Evolutionary conservation across 2,113 vertebrate genomes (phyloP).

Genomic region (Toxotes chatareus): DNA sequence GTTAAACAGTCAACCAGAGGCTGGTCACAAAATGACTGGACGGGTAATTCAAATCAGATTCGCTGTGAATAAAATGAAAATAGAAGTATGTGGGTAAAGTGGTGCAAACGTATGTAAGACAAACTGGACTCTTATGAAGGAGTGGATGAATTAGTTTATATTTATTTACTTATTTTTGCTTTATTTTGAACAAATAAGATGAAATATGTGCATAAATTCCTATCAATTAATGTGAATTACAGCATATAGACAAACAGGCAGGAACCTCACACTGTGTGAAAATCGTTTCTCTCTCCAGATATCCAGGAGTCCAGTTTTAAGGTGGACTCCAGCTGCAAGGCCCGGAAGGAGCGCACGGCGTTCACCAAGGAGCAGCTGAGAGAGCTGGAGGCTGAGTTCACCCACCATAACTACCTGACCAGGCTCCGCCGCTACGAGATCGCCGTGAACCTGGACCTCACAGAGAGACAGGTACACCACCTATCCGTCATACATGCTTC

Average conservation of each 20-base stretch:
- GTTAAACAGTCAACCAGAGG: constrained; percentile 43
- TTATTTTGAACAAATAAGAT: neutral
- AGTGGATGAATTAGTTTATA: too few species aligned
- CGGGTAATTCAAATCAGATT: constrained; percentile 50
- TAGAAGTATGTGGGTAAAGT: neutral
- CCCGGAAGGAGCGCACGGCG: constrained; percentile 94
- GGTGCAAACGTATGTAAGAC: too few species aligned
- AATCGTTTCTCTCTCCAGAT: constrained; percentile 77
- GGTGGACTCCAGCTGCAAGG: constrained; percentile 88
- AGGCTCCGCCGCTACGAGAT: constrained; percentile 97
- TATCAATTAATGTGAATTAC: neutral
- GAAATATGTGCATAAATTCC: too few species aligned
- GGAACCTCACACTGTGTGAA: neutral
- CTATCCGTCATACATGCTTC: neutral
- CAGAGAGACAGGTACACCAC: constrained; percentile 91
- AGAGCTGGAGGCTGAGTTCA: constrained; percentile 95
- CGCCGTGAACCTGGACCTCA: constrained; percentile 97
- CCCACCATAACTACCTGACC: constrained; percentile 97
- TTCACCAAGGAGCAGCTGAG: constrained; percentile 97
- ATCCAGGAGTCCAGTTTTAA: constrained; percentile 84
- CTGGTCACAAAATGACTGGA: constrained; percentile 22
- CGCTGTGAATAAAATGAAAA: constrained; percentile 8
- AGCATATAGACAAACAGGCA: neutral
- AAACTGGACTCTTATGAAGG: neutral
- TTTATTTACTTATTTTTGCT: neutral